phyloP scores from a whole-genome alignment of 2,113 vertebrate species.

The Leucoraja erinaceus region DNA sequence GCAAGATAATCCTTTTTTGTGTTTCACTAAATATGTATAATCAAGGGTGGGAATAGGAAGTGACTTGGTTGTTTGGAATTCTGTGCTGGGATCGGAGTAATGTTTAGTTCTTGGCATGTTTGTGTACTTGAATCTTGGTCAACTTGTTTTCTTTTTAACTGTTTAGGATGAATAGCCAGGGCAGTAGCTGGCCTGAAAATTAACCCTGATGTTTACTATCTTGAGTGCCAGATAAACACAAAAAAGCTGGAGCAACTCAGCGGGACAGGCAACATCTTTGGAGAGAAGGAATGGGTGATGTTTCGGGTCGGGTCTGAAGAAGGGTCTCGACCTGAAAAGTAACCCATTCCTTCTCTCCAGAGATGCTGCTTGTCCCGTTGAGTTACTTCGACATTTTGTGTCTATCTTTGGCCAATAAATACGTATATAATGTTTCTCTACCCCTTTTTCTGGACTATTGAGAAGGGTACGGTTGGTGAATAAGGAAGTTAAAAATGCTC shows the following conservation, averaged over 20 bases:
- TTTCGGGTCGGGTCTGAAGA: too few relatives aligned
- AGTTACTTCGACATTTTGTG: too few relatives aligned
- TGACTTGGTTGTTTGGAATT: conserved; percentile 35
- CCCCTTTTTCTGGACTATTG: not conserved
- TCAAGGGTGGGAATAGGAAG: conserved; percentile 30
- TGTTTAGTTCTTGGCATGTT: not conserved
- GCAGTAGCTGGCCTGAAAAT: not conserved
- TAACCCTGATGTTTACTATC: not conserved
- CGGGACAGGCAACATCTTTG: too few relatives aligned
- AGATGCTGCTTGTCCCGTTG: too few relatives aligned
- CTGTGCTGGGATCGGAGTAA: conserved; percentile 21
- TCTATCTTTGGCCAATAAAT: not conserved
- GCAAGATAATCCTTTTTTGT: not conserved
- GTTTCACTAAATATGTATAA: conserved; percentile 21
- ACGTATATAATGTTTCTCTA: not conserved
- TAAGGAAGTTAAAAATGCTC: too few relatives aligned
- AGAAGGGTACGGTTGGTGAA: too few relatives aligned
- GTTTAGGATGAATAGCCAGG: not conserved
- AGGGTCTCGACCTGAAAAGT: too few relatives aligned
- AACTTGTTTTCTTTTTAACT: not conserved
- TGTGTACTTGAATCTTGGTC: conserved; percentile 21
- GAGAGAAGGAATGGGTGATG: too few relatives aligned
- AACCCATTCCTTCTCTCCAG: too few relatives aligned
- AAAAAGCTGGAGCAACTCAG: too few relatives aligned
- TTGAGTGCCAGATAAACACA: not conserved